Base-by-base conservation (phyloP, 2,113 vertebrate genomes). In the Anthoscopus minutus region DNA sequence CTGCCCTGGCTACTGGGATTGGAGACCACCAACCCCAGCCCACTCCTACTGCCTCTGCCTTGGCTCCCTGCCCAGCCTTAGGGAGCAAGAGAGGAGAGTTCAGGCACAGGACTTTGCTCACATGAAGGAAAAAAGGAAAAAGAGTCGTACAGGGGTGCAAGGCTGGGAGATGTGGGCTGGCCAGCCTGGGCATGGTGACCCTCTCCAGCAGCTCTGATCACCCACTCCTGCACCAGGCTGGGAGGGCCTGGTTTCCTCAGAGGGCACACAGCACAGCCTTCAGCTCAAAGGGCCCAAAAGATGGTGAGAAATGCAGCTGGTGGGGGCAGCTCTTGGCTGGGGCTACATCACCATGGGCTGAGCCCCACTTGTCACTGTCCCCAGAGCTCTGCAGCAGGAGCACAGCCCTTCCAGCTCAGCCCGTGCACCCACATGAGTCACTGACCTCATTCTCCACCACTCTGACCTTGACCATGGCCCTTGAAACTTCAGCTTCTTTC, bases 401-500 rank as follows among this genome's bases (percentile, higher is more conserved):
- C 53, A 51, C 27, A 48, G 64, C 61, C 44, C 82, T 79, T 58
- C 25, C 82, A 86, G 94, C 33, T 48, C 88, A 61, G n/a, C 69
- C 40, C 0, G 0, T 45, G 76, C 80, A 42, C 56, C 80, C 76
- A 54, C 23, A 2, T 79, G 81, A 92, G 60, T 92, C 93, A 86
- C 44, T 2, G 0, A 42, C 64, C 88, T 57, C 38, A 2, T 50
- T 38, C 71, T 80, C 62, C 20, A 18, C 81, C 66, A 21, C 67
- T 44, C 77, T 12, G 74, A 87, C 84, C 91, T 91, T 84, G 91
- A 83, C 79, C 54, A n/a, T 2, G 30, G 84, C 72, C 57, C 65
- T 90, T 66, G 48, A 51, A 89, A 80, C 89, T 80, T 61, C 89
- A 89, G 60, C 53, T 57, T 56, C 86, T 76, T 20, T 72, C 93